phyloP scores from a whole-genome alignment of 2,797 vertebrate genomes.

The Rhinella marina region DNA sequence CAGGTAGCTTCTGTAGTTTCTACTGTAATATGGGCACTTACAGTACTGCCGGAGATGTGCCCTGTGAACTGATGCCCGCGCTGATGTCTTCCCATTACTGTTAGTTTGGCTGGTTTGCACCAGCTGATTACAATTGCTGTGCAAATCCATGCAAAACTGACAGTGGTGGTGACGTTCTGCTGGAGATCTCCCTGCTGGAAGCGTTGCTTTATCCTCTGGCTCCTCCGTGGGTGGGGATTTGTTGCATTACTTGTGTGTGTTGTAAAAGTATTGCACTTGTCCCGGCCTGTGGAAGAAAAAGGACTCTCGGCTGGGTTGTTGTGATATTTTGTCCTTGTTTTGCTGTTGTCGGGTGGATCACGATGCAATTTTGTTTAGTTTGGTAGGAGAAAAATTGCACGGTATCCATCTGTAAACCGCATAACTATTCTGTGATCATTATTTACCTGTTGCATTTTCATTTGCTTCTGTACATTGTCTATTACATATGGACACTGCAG shows the following conservation, averaged over 20 bases:
- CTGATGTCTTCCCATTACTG: constrained; percentile 70
- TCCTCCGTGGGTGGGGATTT: constrained; percentile 81
- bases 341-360: constrained; percentile 95
- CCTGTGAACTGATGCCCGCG: constrained; percentile 16
- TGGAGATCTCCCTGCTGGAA: not conserved
- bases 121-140: constrained; percentile 88
- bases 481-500: no score
- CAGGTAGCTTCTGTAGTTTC: constrained; percentile 88
- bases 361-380: constrained; percentile 90
- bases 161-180: constrained; percentile 70
- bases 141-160: constrained; percentile 99
- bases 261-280: constrained; percentile 85
- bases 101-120: constrained; percentile 97
- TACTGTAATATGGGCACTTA: constrained; percentile 98
- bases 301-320: constrained; percentile 66
- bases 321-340: constrained; percentile 69
- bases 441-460: not conserved
- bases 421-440: constrained; percentile 74
- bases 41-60: constrained; percentile 82
- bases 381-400: constrained; percentile 88
- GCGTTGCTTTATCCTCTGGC: constrained; percentile 59
- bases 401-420: constrained; percentile 97
- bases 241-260: constrained; percentile 80
- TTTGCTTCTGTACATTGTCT: not conserved
- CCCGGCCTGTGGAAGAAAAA: constrained; percentile 84